phyloP scores from a whole-genome alignment of 2,113 vertebrate genomes.

The Fulmarus glacialis region DNA sequence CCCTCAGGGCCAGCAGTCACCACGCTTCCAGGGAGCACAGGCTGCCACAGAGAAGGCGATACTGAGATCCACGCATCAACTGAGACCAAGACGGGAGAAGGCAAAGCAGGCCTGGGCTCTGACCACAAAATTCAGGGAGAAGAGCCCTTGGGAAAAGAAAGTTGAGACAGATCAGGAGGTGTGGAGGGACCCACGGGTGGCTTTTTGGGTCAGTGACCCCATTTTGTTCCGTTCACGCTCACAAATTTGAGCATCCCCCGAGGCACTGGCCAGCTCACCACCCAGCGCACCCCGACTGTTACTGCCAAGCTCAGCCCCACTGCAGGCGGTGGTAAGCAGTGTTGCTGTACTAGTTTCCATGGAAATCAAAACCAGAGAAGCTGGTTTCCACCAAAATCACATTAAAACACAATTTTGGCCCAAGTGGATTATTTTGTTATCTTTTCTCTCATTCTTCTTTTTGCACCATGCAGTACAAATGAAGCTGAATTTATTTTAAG shows the following conservation, averaged over 20 bases:
- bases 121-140: not conserved
- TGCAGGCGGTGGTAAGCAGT: not conserved
- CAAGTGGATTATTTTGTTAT: not conserved
- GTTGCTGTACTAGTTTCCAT: slow-evolving; percentile 63
- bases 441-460: not conserved
- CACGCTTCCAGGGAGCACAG: not conserved
- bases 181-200: not conserved
- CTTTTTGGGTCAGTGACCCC: not conserved
- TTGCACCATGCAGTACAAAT: not conserved
- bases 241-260: not conserved
- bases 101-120: not conserved
- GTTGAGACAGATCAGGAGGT: not conserved
- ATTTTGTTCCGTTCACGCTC: not conserved
- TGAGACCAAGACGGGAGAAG: not conserved
- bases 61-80: not conserved
- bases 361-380: slow-evolving; percentile 62
- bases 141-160: not conserved
- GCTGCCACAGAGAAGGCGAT: not conserved
- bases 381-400: slow-evolving; percentile 41
- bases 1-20: not conserved
- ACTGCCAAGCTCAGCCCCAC: not conserved
- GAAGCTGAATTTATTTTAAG: not conserved
- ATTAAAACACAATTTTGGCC: slow-evolving; percentile 1
- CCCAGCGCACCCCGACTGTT: not conserved
- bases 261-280: not conserved